Percentiles rank a stretch among this genome's conserved stretches.
phyloP scores from a whole-genome alignment of 23 tunicate genomes.

The Ciona savignyi region DNA sequence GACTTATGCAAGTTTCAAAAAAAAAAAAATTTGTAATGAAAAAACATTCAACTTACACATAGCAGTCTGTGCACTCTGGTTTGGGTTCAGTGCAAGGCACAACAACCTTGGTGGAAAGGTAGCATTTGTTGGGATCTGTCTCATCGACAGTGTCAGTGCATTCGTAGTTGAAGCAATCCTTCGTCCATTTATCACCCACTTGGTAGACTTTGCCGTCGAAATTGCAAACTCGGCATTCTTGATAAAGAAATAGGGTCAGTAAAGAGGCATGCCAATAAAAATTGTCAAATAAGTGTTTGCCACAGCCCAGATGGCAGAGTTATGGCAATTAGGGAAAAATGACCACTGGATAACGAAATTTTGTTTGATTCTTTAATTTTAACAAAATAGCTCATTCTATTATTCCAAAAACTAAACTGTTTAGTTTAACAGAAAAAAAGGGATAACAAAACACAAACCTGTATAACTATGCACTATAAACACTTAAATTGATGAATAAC shows the following conservation, averaged over 20 bases:
- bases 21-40: background rate
- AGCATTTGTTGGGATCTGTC: conserved; percentile 24
- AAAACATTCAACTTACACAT: conserved; percentile 19
- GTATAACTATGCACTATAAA: too few relatives aligned
- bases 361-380: too few relatives aligned
- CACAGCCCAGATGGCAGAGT: too few relatives aligned
- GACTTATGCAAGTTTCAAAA: background rate
- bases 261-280: too few relatives aligned
- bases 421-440: too few relatives aligned
- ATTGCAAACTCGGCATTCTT: conserved; percentile 27
- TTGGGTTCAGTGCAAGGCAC: conserved; percentile 33
- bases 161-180: conserved; percentile 36
- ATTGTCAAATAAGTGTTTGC: too few relatives aligned
- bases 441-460: too few relatives aligned
- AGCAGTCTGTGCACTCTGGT: conserved; percentile 30
- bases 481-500: background rate
- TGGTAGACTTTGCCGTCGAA: conserved; percentile 29
- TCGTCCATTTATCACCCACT: conserved; percentile 38
- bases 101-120: background rate
- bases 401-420: too few relatives aligned
- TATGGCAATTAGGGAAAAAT: too few relatives aligned
- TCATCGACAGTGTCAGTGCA: conserved; percentile 24
- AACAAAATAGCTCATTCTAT: too few relatives aligned
- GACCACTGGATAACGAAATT: too few relatives aligned
- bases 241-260: too few relatives aligned